Conservation (phyloP, 2,797 vertebrate genomes). For the Neomorphus geoffroyi region DNA sequence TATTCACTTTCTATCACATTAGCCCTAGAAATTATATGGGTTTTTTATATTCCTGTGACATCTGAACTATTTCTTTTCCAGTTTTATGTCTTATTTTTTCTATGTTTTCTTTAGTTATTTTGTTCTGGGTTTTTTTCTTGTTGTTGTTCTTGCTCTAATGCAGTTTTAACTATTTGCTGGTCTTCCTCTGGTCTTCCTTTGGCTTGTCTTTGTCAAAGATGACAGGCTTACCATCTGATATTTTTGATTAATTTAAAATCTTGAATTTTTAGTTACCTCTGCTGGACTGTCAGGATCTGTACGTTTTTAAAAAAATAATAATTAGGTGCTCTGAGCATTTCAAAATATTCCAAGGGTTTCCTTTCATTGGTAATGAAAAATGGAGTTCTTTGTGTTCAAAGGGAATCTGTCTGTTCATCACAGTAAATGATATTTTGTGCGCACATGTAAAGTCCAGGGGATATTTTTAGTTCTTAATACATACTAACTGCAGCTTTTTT, state of each 20-base stretch:
- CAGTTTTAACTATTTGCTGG: neutral
- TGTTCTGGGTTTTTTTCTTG: neutral
- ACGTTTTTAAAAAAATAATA: neutral
- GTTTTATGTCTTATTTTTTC: neutral
- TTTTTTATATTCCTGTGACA: neutral
- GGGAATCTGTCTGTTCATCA: neutral
- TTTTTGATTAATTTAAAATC: constrained; percentile 17
- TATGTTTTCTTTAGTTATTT: neutral
- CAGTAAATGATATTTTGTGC: neutral
- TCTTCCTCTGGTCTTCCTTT: neutral
- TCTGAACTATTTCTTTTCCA: neutral
- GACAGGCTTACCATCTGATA: neutral
- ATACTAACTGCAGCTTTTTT: neutral
- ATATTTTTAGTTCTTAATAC: neutral
- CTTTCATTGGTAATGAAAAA: neutral
- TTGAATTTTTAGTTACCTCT: neutral
- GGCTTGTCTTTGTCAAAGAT: neutral
- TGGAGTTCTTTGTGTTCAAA: neutral
- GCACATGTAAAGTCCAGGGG: neutral
- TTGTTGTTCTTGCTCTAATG: neutral
- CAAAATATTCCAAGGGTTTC: neutral
- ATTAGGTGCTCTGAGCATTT: neutral
- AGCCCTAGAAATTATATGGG: neutral
- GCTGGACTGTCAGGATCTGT: constrained; percentile 20
- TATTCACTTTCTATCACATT: neutral